Conservation (phyloP, 2,888 invertebrate genomes). For the Micoletzkya japonica region DNA sequence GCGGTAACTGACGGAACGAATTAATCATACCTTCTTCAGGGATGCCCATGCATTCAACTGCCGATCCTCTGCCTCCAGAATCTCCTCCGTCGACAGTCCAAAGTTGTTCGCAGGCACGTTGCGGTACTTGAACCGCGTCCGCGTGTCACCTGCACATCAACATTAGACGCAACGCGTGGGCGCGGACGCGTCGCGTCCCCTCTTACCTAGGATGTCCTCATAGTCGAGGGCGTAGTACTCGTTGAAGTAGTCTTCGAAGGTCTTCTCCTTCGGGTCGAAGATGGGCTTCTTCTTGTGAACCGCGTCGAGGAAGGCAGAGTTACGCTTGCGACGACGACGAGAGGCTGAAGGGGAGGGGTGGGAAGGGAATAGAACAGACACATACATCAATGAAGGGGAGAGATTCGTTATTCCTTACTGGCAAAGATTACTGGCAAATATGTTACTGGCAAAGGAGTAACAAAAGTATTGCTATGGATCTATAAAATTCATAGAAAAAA, state of each 20-base stretch:
- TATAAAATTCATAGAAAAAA: too few species aligned
- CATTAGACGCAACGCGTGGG: not conserved
- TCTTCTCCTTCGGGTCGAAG: constrained; percentile 79
- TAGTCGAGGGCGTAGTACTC: constrained; percentile 93
- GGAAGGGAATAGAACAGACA: too few species aligned
- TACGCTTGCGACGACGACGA: constrained; percentile 47
- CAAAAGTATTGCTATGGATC: too few species aligned
- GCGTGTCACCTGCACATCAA: constrained; percentile 71
- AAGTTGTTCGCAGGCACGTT: constrained; percentile 84
- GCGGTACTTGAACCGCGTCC: constrained; percentile 87
- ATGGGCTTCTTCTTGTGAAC: constrained; percentile 79
- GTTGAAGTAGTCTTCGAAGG: constrained; percentile 85
- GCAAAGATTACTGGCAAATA: too few species aligned
- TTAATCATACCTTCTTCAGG: constrained; percentile 74
- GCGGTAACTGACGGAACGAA: too few species aligned
- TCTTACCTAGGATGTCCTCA: constrained; percentile 82
- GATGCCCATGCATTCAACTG: constrained; percentile 95
- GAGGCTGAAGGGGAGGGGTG: constrained; percentile 32
- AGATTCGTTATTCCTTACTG: too few species aligned
- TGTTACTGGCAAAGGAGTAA: too few species aligned
- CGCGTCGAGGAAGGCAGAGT: constrained; percentile 78
- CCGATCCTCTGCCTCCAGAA: constrained; percentile 84
- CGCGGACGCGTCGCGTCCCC: not conserved
- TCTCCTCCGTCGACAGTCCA: constrained; percentile 89
- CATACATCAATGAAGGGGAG: too few species aligned